A percentile compares a stretch with the other conserved stretches of the same genome.
These are phyloP conservation scores for Drosophila pectinifera DNA, from an alignment of 1,140 invertebrate genomes.

Conservation along the genomic window DNA sequence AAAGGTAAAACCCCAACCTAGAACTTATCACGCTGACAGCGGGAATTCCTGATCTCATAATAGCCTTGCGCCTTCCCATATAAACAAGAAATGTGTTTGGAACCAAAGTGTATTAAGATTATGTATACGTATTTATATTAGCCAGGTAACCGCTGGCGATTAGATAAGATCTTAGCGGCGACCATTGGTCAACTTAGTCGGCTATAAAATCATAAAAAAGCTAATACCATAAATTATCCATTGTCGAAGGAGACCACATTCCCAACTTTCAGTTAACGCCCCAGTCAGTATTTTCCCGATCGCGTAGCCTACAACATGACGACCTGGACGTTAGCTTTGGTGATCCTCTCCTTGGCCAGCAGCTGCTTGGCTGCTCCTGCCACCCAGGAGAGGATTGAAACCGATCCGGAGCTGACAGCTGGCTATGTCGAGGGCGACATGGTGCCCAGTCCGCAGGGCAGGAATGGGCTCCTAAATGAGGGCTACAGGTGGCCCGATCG, in stretches of 20 bases:
- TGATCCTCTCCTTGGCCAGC: slow-evolving; percentile 19
- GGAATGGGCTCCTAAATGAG: slow-evolving; percentile 87
- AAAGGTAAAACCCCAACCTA: background rate
- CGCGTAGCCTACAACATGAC: slow-evolving; percentile 32
- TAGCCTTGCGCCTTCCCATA: background rate
- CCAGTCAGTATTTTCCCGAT: slow-evolving; percentile 11
- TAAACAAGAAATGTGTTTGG: background rate
- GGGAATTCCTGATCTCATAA: slow-evolving; percentile 1
- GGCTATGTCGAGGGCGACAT: slow-evolving; percentile 74
- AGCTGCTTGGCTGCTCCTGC: slow-evolving; percentile 37
- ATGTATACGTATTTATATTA: slow-evolving; percentile 1
- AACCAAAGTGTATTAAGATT: slow-evolving; percentile 5
- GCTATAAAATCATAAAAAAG: slow-evolving; percentile 21
- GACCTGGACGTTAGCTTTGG: background rate
- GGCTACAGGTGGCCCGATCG: slow-evolving; percentile 87
- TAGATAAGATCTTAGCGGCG: slow-evolving; percentile 31
- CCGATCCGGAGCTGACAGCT: slow-evolving; percentile 64
- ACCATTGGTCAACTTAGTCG: slow-evolving; percentile 24
- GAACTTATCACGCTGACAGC: slow-evolving; percentile 1
- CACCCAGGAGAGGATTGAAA: slow-evolving; percentile 23
- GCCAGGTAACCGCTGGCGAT: slow-evolving; percentile 7
- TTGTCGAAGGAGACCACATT: background rate
- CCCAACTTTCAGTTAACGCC: background rate
- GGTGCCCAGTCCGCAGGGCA: slow-evolving; percentile 19
- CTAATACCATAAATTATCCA: slow-evolving; percentile 51